These are phyloP conservation scores for Galeopterus variegatus DNA, from an alignment of 2,113 vertebrate species.

Conservation along the genomic window DNA sequence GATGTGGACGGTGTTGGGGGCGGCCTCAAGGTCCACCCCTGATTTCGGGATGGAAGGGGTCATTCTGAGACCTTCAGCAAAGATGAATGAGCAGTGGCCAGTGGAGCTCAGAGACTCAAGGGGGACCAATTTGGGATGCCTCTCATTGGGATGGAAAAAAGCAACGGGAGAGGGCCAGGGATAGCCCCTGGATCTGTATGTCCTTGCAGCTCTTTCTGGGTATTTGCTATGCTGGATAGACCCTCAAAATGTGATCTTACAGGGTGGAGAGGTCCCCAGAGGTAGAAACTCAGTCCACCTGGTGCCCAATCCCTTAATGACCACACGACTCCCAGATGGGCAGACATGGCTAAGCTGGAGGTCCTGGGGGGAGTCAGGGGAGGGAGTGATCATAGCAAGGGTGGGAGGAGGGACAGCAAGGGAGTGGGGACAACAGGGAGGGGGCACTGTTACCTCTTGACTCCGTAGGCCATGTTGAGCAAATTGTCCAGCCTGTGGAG, in stretches of 20 bases:
- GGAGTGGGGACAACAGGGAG: neutral
- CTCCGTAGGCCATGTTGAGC: slow-evolving; percentile 99
- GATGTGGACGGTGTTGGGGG: neutral
- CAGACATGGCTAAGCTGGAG: neutral
- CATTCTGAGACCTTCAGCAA: neutral
- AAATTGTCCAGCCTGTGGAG: slow-evolving; percentile 98
- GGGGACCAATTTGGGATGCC: neutral
- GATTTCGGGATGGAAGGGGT: neutral
- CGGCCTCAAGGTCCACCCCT: neutral
- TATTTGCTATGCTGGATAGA: neutral
- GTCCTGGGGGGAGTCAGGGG: neutral
- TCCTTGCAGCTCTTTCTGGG: neutral
- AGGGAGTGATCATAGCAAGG: too few species aligned
- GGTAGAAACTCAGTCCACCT: neutral
- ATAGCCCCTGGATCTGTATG: rapidly evolving
- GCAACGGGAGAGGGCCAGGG: too few species aligned
- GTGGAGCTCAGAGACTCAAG: neutral
- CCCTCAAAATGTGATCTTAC: neutral
- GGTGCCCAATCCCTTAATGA: neutral
- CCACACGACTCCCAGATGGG: neutral
- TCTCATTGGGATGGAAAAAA: neutral
- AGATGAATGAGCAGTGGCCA: neutral
- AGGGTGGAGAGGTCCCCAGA: neutral
- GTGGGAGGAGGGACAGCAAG: neutral
- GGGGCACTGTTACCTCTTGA: slow-evolving; percentile 96